phyloP scores from a whole-genome alignment of 2,797 vertebrate genomes.

The Sebastes cheni region DNA sequence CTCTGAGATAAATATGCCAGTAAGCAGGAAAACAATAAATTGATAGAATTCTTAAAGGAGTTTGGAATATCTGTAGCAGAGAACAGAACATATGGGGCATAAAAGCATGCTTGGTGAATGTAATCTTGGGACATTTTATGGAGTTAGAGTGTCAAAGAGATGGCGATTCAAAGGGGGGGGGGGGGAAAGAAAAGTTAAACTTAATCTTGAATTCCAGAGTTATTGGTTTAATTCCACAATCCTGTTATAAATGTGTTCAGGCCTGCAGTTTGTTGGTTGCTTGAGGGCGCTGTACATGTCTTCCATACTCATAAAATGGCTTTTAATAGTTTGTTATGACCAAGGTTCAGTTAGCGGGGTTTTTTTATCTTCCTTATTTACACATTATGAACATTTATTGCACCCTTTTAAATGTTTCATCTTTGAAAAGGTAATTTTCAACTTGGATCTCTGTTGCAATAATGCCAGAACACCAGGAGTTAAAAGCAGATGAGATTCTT shows the following conservation, averaged over 20 bases:
- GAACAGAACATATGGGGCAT: background rate
- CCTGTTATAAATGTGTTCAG: background rate
- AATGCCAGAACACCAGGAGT: background rate
- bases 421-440: background rate
- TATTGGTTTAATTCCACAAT: background rate
- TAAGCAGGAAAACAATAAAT: background rate
- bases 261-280: conserved; percentile 21
- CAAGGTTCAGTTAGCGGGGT: background rate
- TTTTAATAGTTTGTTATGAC: background rate
- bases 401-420: background rate
- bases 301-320: background rate
- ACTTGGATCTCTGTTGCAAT: background rate
- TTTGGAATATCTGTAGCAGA: background rate
- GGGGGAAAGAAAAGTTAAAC: no score
- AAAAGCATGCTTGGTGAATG: background rate
- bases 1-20: background rate
- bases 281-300: background rate
- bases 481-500: conserved; percentile 1
- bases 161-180: no score
- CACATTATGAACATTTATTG: background rate
- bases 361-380: no score
- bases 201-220: background rate
- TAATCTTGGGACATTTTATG: no score
- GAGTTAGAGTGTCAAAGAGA: no score
- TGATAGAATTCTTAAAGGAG: background rate